Evolutionary conservation across 2,888 invertebrate species (phyloP).

Genomic region (Trissolcus brochymenae): DNA sequence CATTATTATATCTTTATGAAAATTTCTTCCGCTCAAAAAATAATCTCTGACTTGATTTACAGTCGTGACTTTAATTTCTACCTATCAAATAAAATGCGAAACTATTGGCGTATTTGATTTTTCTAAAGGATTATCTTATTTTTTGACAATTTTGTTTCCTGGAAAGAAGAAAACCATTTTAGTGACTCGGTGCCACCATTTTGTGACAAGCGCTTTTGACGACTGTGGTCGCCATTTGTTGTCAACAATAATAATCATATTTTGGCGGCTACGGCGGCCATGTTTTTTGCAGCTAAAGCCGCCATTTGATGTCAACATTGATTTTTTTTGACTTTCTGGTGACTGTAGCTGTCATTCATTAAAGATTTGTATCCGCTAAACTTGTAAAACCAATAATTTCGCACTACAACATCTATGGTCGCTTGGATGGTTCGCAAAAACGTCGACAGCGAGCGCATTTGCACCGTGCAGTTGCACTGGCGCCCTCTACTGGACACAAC

Average conservation of each 20-base stretch:
- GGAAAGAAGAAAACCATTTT: too few relatives aligned
- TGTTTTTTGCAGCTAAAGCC: neutral
- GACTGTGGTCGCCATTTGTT: too few relatives aligned
- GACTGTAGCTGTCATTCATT: neutral
- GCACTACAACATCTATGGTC: conserved; percentile 40
- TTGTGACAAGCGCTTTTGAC: too few relatives aligned
- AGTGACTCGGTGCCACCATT: too few relatives aligned
- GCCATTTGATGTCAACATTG: neutral
- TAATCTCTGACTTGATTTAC: conserved; percentile 21
- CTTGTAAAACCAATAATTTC: conserved; percentile 23
- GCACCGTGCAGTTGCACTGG: conserved; percentile 36
- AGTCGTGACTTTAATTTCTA: conserved; percentile 39
- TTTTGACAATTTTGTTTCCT: too few relatives aligned
- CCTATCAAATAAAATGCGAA: conserved; percentile 44
- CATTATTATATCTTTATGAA: neutral
- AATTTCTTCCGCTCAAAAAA: neutral
- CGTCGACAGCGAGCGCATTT: conserved; percentile 39
- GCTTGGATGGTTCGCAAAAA: conserved; percentile 20
- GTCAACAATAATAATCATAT: too few relatives aligned
- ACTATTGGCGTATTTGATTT: conserved; percentile 5
- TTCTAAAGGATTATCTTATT: neutral
- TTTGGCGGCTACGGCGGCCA: too few relatives aligned
- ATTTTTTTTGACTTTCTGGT: neutral
- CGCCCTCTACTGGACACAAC: conserved; percentile 39
- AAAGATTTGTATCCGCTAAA: neutral